These are phyloP conservation scores for Drosophila pallidifrons DNA, from an alignment of 1,140 invertebrate genomes.

Conservation along the genomic window DNA sequence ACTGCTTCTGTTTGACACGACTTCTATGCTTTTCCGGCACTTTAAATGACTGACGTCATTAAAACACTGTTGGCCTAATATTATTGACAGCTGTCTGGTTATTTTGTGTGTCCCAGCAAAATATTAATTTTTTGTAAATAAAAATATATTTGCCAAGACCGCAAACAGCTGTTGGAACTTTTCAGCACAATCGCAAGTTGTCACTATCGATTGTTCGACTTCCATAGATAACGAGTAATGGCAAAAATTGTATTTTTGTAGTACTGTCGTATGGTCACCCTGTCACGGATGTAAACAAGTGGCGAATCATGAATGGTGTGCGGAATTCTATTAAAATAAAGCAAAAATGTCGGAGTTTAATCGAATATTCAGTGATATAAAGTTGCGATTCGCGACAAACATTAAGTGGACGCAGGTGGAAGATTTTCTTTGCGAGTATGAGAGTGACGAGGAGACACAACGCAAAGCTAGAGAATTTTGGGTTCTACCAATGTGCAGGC, in stretches of 20 bases:
- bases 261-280: not conserved
- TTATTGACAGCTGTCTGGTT: constrained; percentile 15
- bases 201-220: no score
- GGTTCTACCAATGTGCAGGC: constrained; percentile 50
- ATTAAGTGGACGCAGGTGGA: constrained; percentile 65
- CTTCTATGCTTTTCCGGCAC: constrained; percentile 4
- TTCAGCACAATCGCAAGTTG: not conserved
- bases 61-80: not conserved
- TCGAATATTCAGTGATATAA: constrained; percentile 57
- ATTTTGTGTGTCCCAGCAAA: not conserved
- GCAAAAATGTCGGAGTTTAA: constrained; percentile 63
- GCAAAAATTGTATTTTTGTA: not conserved
- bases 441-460: constrained; percentile 31
- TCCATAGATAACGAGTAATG: no score
- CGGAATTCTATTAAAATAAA: constrained; percentile 5
- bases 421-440: constrained; percentile 45
- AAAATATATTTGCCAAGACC: not conserved
- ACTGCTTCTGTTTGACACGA: constrained; percentile 8
- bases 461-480: constrained; percentile 41
- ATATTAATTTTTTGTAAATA: not conserved
- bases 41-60: no score
- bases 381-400: constrained; percentile 31
- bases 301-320: not conserved
- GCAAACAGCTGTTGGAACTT: not conserved
- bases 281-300: constrained; percentile 11